Base-by-base conservation (phyloP, 30 jellyfish, hydroid and myxozoan genomes). In the Pseudorhiza aurosa region DNA sequence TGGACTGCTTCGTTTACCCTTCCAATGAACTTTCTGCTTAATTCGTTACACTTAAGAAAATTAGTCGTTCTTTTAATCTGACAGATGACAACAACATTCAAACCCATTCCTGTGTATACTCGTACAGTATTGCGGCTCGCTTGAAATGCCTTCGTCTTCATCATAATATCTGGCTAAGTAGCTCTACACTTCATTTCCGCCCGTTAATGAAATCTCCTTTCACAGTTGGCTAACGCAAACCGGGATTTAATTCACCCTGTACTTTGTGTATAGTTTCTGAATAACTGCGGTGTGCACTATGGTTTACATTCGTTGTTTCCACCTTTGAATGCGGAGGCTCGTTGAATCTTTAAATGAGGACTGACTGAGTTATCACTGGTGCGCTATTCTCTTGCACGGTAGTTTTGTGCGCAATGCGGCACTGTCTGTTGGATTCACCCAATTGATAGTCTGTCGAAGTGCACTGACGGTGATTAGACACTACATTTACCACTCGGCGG, bases 111-210 rank as follows among this genome's bases (percentile, higher is more conserved):
- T 53, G 45, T 73, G 42, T 50, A 22, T 73, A 39, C 86, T 32
- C 14, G n/a, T 45, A 18, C 10, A 53, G 72, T 75, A 57, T 53
- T 73, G 86, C 59, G 75, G 72, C 86, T 73, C 39, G 10, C 29
- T 73, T 57, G 60, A 19, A 35, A 73, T 73, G 45, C 67, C 35
- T 50, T 55, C 46, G 43, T 31, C 74, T 31, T 35, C 68, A 62
- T 78, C 72, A 50, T 78, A 53, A 46, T 63, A 60, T 35, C 72
- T 62, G 68, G 77, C 83, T 62, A 64, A 58, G 76, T 37, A 79
- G 59, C 55, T 63, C 74, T 71, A 72, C 95, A 70, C 85, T 62
- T 84, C 87, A 84, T 84, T 84, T 84, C 95, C 95, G 73, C 69
- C 84, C 70, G 64, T 44, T 84, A 84, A 84, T 84, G 84, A 72